Evolutionary conservation across 1,140 invertebrate species (phyloP).

Genomic region (Vanessa atalanta): DNA sequence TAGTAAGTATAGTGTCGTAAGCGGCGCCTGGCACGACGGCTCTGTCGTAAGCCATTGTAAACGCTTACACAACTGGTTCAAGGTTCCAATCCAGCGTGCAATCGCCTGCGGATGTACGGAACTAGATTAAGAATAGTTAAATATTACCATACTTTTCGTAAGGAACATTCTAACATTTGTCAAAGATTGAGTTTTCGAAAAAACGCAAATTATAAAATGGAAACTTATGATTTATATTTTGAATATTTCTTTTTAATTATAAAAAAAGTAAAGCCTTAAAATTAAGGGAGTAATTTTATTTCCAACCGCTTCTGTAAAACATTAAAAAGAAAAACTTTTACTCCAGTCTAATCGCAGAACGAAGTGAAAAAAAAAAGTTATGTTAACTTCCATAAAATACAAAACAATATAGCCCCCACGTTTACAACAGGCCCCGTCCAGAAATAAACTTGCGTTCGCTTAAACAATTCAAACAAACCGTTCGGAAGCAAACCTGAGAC

Average conservation of each 20-base stretch:
- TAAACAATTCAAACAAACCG: slow-evolving; percentile 23
- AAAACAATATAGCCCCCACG: slow-evolving; percentile 2
- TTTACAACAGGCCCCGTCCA: not conserved
- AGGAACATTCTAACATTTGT: not conserved
- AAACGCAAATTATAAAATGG: not conserved
- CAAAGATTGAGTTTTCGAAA: not conserved
- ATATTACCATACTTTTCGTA: not conserved
- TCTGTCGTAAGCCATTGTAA: slow-evolving; percentile 76
- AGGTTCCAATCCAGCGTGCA: slow-evolving; percentile 73
- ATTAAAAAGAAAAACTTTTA: not conserved
- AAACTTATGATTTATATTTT: not conserved
- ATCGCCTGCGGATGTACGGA: slow-evolving; percentile 74
- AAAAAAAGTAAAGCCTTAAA: too few relatives aligned
- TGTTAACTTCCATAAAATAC: not conserved
- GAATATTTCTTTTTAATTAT: too few relatives aligned
- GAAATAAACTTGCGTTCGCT: slow-evolving; percentile 11
- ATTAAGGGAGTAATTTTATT: not conserved
- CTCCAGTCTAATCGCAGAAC: not conserved
- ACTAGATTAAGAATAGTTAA: slow-evolving; percentile 39
- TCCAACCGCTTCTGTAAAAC: not conserved
- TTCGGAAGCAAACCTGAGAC: slow-evolving; percentile 37
- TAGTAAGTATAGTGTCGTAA: slow-evolving; percentile 57
- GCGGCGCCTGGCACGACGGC: slow-evolving; percentile 62
- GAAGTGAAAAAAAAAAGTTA: slow-evolving; percentile 1
- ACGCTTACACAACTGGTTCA: slow-evolving; percentile 78